phyloP scores from a whole-genome alignment of 2,113 vertebrate genomes.

The Cephalopholis sonnerati region DNA sequence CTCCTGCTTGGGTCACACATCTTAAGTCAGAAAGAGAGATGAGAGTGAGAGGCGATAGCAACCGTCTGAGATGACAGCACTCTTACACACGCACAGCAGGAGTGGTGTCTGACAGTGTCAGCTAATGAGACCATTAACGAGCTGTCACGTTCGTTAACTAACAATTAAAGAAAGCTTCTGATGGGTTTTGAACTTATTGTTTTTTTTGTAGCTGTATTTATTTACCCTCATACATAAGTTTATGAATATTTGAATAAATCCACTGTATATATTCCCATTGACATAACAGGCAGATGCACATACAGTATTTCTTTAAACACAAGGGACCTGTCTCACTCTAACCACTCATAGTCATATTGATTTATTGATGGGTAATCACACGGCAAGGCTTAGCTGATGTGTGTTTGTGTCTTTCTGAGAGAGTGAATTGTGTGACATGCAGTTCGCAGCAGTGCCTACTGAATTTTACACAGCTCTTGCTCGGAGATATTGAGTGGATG shows the following conservation, averaged over 20 bases:
- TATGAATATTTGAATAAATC: not conserved
- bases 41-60: conserved; percentile 18
- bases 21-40: conserved; percentile 35
- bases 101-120: conserved; percentile 38
- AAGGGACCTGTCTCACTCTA: conserved; percentile 3
- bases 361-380: conserved; percentile 46
- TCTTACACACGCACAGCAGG: conserved; percentile 56
- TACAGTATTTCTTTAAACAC: conserved; percentile 33
- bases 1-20: not conserved
- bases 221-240: not conserved
- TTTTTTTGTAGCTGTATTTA: not conserved
- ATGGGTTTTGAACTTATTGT: conserved; percentile 20
- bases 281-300: not conserved
- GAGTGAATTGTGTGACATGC: conserved; percentile 13
- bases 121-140: conserved; percentile 69
- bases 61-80: conserved; percentile 29
- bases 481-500: conserved; percentile 33
- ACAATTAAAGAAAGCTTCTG: conserved; percentile 53
- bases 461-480: conserved; percentile 11
- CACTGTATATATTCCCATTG: not conserved
- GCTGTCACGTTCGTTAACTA: conserved; percentile 59
- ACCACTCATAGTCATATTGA: conserved; percentile 37
- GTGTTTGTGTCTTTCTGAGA: not conserved
- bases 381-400: not conserved
- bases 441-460: conserved; percentile 14